Evolutionary conservation across 2,113 vertebrate species (phyloP).

Genomic region (Pachycephala philippinensis): DNA sequence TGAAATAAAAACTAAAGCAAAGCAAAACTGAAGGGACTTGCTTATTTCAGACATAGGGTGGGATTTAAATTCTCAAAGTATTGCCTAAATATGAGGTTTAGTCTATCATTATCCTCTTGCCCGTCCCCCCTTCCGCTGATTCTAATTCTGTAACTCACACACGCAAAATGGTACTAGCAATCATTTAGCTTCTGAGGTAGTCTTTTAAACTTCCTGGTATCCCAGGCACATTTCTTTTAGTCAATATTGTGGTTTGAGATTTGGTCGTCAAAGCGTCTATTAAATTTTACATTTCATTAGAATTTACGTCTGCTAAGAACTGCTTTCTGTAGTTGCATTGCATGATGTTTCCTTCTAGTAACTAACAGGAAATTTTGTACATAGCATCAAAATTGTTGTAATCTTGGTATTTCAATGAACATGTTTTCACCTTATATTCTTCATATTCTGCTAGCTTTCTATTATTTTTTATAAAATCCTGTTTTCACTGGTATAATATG

Average conservation of each 20-base stretch:
- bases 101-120: not conserved
- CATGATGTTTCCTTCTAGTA: not conserved
- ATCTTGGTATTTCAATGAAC: not conserved
- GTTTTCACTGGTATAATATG: not conserved
- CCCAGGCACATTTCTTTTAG: not conserved
- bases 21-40: not conserved
- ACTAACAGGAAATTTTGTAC: not conserved
- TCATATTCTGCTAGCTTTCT: not conserved
- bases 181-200: not conserved
- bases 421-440: not conserved
- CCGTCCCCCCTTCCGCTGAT: rapidly evolving
- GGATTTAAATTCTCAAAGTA: not conserved
- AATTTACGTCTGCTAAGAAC: not conserved
- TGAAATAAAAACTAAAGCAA: not conserved
- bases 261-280: not conserved
- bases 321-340: not conserved
- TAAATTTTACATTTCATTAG: not conserved
- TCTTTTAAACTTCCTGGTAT: not conserved
- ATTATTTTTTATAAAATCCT: not conserved
- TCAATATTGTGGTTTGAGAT: not conserved
- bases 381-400: not conserved
- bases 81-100: not conserved
- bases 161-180: not conserved
- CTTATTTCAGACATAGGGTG: not conserved
- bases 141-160: not conserved